Evolutionary conservation across 2,113 vertebrate genomes (phyloP).

Genomic region (Mugil cephalus): DNA sequence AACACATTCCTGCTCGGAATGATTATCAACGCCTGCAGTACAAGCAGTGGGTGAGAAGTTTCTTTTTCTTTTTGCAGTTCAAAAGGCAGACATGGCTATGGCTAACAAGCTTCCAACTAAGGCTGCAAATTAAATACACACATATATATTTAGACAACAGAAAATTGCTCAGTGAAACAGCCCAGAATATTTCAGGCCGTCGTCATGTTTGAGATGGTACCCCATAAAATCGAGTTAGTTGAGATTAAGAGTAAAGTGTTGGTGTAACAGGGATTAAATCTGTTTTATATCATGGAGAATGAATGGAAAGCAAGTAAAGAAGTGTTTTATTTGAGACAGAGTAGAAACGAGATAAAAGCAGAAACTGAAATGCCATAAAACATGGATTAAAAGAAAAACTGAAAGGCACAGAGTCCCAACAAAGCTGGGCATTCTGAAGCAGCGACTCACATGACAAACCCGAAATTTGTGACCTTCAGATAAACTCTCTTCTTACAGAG

Average conservation of each 20-base stretch:
- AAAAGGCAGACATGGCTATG: too few relatives aligned
- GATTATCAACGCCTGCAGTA: neutral
- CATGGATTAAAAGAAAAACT: neutral
- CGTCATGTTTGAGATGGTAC: too few relatives aligned
- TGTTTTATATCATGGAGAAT: neutral
- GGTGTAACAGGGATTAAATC: neutral
- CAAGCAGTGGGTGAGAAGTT: neutral
- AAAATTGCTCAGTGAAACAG: too few relatives aligned
- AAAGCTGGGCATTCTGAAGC: constrained; percentile 45
- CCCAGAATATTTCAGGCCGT: neutral
- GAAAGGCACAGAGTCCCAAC: constrained; percentile 1
- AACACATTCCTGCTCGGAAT: constrained; percentile 12
- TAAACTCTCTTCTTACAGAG: constrained; percentile 25
- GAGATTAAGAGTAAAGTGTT: too few relatives aligned
- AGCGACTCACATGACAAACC: constrained; percentile 58
- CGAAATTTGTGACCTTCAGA: constrained; percentile 47
- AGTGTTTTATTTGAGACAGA: neutral
- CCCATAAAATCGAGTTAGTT: too few relatives aligned
- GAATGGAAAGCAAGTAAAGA: neutral
- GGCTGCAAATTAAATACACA: too few relatives aligned
- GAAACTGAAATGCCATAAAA: neutral
- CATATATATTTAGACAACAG: too few relatives aligned
- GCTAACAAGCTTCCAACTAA: too few relatives aligned
- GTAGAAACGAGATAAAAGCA: neutral
- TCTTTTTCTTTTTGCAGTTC: neutral